Percentiles rank a stretch among this genome's conserved stretches.
Evolutionary conservation across 2,113 vertebrate species (phyloP).

Genomic region (Haliaeetus leucogaster): DNA sequence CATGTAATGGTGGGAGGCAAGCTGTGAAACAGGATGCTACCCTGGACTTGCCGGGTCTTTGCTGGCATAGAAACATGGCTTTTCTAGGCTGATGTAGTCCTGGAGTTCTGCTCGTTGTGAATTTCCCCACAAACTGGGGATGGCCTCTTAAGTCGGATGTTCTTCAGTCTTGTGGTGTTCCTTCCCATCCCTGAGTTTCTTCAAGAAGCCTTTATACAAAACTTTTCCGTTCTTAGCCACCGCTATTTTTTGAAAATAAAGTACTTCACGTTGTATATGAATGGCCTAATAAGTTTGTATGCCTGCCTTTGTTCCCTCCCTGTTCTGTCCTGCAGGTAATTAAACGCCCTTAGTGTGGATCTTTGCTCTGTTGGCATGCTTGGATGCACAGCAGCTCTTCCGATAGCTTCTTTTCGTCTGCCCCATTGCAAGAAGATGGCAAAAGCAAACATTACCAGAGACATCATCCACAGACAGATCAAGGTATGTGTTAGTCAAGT

Average conservation of each 20-base stretch:
- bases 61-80: not conserved
- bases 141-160: not conserved
- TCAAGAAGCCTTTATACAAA: not conserved
- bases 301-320: not conserved
- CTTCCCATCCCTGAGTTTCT: not conserved
- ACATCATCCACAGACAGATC: conserved; percentile 90
- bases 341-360: conserved; percentile 52
- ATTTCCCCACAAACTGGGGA: not conserved
- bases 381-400: conserved; percentile 78
- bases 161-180: not conserved
- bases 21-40: not conserved
- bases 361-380: conserved; percentile 65
- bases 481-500: conserved; percentile 57
- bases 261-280: not conserved
- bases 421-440: conserved; percentile 84
- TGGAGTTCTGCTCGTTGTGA: not conserved
- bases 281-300: not conserved
- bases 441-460: conserved; percentile 89
- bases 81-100: not conserved
- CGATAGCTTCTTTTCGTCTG: conserved; percentile 61
- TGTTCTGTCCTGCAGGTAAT: conserved; percentile 57
- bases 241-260: not conserved
- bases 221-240: not conserved
- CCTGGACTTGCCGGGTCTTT: not conserved
- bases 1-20: not conserved